phyloP scores from a whole-genome alignment of 2,888 invertebrate genomes.

The Phrixothrix hirtus region DNA sequence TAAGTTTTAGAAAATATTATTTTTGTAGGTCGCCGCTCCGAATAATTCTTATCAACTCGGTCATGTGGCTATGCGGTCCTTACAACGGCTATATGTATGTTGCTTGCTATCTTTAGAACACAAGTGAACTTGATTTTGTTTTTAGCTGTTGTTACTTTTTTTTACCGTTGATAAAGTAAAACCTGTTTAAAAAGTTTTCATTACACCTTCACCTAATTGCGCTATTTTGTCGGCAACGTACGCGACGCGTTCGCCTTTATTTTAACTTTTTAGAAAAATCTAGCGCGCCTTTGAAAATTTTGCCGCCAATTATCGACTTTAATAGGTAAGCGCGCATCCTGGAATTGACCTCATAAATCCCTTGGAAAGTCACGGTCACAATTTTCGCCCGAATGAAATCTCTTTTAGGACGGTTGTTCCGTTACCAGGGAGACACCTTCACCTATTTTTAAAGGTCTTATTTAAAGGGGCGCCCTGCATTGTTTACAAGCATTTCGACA shows the following conservation, averaged over 20 bases:
- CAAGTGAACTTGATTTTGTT: conserved; percentile 21
- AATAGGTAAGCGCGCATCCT: not conserved
- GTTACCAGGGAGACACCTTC: not conserved
- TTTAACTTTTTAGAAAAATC: too few species aligned
- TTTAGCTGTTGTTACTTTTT: conserved; percentile 10
- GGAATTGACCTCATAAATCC: conserved; percentile 28
- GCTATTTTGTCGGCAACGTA: not conserved
- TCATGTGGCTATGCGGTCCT: conserved; percentile 41
- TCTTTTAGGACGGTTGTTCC: too few species aligned
- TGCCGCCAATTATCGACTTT: too few species aligned
- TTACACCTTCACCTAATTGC: not conserved
- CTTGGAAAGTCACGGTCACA: conserved; percentile 17
- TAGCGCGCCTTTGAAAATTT: too few species aligned
- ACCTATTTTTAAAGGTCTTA: not conserved
- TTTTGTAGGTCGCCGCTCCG: conserved; percentile 45
- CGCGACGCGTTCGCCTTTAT: too few species aligned
- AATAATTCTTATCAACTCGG: conserved; percentile 43
- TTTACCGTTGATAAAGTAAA: conserved; percentile 16
- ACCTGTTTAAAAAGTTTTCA: conserved; percentile 3
- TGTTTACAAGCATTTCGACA: too few species aligned
- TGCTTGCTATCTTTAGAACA: conserved; percentile 21
- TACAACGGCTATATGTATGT: conserved; percentile 4
- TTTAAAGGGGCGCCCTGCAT: not conserved
- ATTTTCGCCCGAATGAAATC: too few species aligned
- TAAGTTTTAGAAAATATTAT: conserved; percentile 31